Conservation (phyloP, 1,140 invertebrate genomes). For the Meloidogyne hapla region DNA sequence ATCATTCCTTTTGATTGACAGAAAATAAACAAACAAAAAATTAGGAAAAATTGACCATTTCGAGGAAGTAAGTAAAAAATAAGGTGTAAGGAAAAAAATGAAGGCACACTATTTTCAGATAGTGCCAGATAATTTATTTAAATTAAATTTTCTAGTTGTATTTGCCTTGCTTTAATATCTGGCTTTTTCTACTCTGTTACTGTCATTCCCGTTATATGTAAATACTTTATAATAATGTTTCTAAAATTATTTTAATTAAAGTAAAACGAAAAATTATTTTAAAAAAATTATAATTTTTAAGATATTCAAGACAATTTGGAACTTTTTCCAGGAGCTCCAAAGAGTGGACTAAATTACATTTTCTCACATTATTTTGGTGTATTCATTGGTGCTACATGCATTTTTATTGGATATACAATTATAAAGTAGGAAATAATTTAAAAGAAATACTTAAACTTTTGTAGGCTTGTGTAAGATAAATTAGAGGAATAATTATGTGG, state of each 20-base stretch:
- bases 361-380: slow-evolving; percentile 48
- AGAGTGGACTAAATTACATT: slow-evolving; percentile 38
- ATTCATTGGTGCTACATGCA: slow-evolving; percentile 37
- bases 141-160: slow-evolving; percentile 31
- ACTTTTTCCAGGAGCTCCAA: slow-evolving; percentile 23
- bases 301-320: slow-evolving; percentile 38
- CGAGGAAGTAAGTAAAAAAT: slow-evolving; percentile 23
- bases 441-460: too few species aligned
- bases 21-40: too few species aligned
- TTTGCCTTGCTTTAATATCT: slow-evolving; percentile 39
- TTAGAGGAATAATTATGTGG: too few species aligned
- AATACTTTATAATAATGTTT: neutral
- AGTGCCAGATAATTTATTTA: neutral
- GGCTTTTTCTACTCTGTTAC: slow-evolving; percentile 44
- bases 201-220: slow-evolving; percentile 36
- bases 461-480: too few species aligned
- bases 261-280: too few species aligned
- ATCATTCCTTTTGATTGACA: too few species aligned
- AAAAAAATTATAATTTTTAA: neutral
- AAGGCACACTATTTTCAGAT: too few species aligned
- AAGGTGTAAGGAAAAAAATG: neutral
- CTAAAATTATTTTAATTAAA: neutral
- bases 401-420: slow-evolving; percentile 40
- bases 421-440: slow-evolving; percentile 12
- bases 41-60: too few species aligned